A percentile compares a stretch with the other conserved stretches of the same genome.
These are phyloP conservation scores for Hirtodrosophila duncani DNA, from an alignment of 2,888 invertebrate genomes.

Conservation along the genomic window DNA sequence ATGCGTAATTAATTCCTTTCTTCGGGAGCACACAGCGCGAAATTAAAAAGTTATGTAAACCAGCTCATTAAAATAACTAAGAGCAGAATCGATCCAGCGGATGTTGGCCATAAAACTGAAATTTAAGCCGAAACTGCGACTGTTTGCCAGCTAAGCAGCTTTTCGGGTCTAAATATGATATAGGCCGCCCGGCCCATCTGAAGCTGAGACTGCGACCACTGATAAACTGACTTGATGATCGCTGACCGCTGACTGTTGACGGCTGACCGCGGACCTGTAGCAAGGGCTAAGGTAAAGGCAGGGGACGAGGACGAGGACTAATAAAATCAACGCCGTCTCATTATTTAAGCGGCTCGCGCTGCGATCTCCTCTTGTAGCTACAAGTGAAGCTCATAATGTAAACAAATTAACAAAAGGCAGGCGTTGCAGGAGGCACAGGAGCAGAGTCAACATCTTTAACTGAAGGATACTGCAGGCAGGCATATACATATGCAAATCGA, in stretches of 20 bases:
- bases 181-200: neutral
- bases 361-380: slow-evolving; percentile 57
- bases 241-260: too few relatives aligned
- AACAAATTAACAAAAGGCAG: slow-evolving; percentile 75
- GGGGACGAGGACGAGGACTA: slow-evolving; percentile 24
- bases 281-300: too few relatives aligned
- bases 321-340: slow-evolving; percentile 69
- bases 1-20: slow-evolving; percentile 78
- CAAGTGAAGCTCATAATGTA: slow-evolving; percentile 77
- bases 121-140: slow-evolving; percentile 33
- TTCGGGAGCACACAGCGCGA: slow-evolving; percentile 72
- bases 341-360: slow-evolving; percentile 67
- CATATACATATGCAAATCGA: slow-evolving; percentile 38
- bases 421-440: slow-evolving; percentile 4
- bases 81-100: too few relatives aligned
- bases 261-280: too few relatives aligned
- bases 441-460: neutral
- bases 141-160: slow-evolving; percentile 51
- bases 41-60: slow-evolving; percentile 79
- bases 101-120: slow-evolving; percentile 49
- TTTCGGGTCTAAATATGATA: slow-evolving; percentile 58
- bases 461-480: slow-evolving; percentile 4
- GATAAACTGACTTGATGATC: too few relatives aligned
- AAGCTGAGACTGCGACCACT: too few relatives aligned
- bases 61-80: slow-evolving; percentile 78